Conservation (phyloP, 2,797 vertebrate species). For the Eulemur coronatus region DNA sequence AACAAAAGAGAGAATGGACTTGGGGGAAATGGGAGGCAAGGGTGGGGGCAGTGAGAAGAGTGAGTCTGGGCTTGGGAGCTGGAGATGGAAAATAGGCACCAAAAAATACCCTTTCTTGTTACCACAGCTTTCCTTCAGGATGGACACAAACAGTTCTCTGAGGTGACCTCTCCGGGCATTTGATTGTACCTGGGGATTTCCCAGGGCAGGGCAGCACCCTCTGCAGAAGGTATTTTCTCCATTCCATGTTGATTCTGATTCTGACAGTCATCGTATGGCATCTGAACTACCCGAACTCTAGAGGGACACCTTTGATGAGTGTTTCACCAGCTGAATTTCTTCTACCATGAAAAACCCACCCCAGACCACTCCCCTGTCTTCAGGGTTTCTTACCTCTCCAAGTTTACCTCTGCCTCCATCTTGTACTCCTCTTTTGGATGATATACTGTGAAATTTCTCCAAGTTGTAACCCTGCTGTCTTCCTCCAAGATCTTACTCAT, state of each 20-base stretch:
- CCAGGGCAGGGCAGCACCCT: neutral
- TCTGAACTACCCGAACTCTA: neutral
- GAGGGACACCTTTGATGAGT: neutral
- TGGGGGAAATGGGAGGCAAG: neutral
- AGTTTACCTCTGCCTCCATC: conserved; percentile 65
- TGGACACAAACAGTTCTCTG: neutral
- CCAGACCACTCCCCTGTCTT: neutral
- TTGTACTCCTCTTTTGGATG: conserved; percentile 12
- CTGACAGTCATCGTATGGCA: neutral
- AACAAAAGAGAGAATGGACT: neutral
- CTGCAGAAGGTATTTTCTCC: neutral
- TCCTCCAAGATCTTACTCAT: conserved; percentile 52
- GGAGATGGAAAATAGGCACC: neutral
- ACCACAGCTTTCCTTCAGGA: neutral
- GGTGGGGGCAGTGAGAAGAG: neutral
- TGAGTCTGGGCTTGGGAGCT: neutral
- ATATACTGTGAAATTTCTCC: conserved; percentile 47
- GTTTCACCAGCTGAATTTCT: neutral
- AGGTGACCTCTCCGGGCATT: neutral
- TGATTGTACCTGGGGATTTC: neutral
- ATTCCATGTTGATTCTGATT: conserved; percentile 14
- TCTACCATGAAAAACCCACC: neutral
- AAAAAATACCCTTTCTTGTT: neutral
- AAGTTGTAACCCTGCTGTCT: conserved; percentile 37
- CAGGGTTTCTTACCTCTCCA: conserved; percentile 63